phyloP scores from a whole-genome alignment of 2,797 vertebrate genomes.

The Hippoglossus hippoglossus region DNA sequence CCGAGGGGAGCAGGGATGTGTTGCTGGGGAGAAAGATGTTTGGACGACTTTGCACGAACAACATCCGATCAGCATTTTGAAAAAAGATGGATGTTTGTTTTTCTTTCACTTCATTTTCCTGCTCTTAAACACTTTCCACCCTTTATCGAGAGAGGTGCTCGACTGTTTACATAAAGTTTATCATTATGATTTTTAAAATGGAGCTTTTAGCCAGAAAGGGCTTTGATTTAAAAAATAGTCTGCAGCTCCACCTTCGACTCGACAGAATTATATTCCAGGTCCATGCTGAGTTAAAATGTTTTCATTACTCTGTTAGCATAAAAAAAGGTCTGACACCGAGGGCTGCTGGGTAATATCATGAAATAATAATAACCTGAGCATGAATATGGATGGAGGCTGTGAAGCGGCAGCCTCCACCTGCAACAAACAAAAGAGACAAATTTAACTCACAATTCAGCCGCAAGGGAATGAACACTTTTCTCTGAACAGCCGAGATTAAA shows the following conservation, averaged over 20 bases:
- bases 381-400: neutral
- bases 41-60: too few species aligned
- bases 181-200: too few species aligned
- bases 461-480: neutral
- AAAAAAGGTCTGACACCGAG: neutral
- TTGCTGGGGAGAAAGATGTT: neutral
- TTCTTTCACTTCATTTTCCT: neutral
- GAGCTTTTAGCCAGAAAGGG: neutral
- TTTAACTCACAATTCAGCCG: neutral
- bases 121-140: neutral
- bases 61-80: too few species aligned
- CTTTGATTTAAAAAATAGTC: neutral
- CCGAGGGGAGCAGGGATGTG: too few species aligned
- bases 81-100: neutral
- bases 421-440: neutral
- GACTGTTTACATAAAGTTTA: too few species aligned
- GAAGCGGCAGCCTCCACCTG: neutral
- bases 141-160: too few species aligned
- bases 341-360: neutral
- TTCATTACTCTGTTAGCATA: neutral
- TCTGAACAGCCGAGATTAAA: too few species aligned
- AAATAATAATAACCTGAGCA: neutral
- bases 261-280: neutral
- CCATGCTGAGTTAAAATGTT: neutral
- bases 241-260: neutral